Base-by-base conservation (phyloP, 2,113 vertebrate genomes). In the Pampusana beccarii region DNA sequence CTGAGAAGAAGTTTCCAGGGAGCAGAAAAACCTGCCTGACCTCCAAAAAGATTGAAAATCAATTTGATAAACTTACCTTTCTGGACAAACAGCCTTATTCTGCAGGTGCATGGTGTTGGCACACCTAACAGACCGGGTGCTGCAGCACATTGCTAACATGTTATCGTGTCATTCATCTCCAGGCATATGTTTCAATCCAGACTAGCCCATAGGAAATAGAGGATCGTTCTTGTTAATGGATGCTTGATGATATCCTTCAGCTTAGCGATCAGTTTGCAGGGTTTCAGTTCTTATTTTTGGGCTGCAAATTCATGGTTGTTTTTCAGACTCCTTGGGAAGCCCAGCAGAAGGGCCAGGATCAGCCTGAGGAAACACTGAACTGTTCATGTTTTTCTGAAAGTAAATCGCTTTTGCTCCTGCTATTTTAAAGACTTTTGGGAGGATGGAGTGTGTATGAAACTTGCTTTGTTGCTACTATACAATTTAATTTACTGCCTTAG, bases 201-300 rank as follows among this genome's bases (percentile, higher is more conserved):
- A 16, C 25, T 19, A 50, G 26, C 13, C 86, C 33, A 53, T 3
- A 64, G 33, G 48, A 70, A 81, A 73, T 17, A 81, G 34, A 67
- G 25, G 29, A 24, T 48, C 26, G 5, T 34, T 92, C 42, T 80
- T 0, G 0, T 33, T 71, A 34, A 51, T 23, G n/a, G 40, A 13
- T 58, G 25, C 46, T 65, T 60, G 42, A 23, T 79, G 42, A 36
- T 11, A 46, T 66, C 24, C 29, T 87, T 58, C 42, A 70, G 38
- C 51, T 66, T 70, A 74, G 4, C 29, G 15, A 51, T 91, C 21
- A 33, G 40, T 74, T 53, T 74, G 21, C 33, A 90, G 36, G 16
- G 15, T 61, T 83, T 78, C 51, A 38, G n/a, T 70, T 82, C 70
- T 67, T 58, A 10, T 20, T 81, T 91, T 79, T 46, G 53, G 38